Conservation (phyloP, 2,888 invertebrate genomes). For the Luffia ferchaultella region DNA sequence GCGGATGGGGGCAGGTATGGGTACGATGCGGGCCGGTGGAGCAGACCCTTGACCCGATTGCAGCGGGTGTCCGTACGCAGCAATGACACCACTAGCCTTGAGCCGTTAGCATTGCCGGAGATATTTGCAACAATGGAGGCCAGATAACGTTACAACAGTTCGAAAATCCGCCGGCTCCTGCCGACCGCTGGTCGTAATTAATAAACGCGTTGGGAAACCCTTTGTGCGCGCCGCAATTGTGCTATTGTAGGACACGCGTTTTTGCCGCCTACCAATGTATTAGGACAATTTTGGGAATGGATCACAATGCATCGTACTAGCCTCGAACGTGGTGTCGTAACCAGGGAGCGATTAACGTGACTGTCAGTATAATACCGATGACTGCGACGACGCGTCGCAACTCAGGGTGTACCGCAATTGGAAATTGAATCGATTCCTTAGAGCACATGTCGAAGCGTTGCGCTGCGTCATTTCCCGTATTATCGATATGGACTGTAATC, state of each 20-base stretch:
- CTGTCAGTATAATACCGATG: too few species aligned
- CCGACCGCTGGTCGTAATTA: slow-evolving; percentile 38
- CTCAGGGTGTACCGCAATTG: too few species aligned
- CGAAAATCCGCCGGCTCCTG: slow-evolving; percentile 55
- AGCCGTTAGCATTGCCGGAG: slow-evolving; percentile 60
- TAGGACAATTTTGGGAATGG: neutral
- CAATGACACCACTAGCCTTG: slow-evolving; percentile 65
- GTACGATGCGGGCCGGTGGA: slow-evolving; percentile 35
- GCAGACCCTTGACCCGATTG: slow-evolving; percentile 61
- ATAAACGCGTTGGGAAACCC: slow-evolving; percentile 44
- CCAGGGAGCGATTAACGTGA: neutral
- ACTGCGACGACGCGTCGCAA: too few species aligned
- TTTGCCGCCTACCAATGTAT: neutral
- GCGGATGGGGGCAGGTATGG: slow-evolving; percentile 21
- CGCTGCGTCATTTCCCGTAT: too few species aligned
- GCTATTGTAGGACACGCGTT: slow-evolving; percentile 16
- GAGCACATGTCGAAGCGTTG: too few species aligned
- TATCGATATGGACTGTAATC: too few species aligned
- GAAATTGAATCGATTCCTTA: too few species aligned
- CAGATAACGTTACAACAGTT: slow-evolving; percentile 66
- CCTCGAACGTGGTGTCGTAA: too few species aligned
- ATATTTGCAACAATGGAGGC: slow-evolving; percentile 67
- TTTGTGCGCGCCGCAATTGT: slow-evolving; percentile 26
- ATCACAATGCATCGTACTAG: neutral
- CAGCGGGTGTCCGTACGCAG: slow-evolving; percentile 50